Base-by-base conservation (phyloP, 2,797 vertebrate genomes). In the Rhyacichthys aspro region DNA sequence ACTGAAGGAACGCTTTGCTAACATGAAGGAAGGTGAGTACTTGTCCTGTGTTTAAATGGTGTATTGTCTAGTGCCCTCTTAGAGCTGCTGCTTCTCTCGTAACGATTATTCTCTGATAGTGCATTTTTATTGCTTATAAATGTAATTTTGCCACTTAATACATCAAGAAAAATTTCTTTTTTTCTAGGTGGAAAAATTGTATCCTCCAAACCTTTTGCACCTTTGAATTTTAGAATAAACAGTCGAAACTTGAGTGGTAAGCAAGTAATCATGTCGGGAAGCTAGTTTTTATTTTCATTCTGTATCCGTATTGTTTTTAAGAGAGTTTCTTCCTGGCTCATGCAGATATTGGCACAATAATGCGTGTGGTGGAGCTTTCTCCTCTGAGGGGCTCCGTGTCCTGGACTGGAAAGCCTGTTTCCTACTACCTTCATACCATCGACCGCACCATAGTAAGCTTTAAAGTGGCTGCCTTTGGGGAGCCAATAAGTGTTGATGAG, bases 171-270 rank as follows among this genome's bases (percentile, higher is more conserved):
- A n/a, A n/a, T n/a, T 48, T 71, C 3, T 28, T 39, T 32, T 2
- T 55, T 83, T 77, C 19, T 70, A 99, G 97, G 97, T 88, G 97
- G 97, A 66, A 98, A 98, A 92, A 99, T 99, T 61, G 96, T 99
- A 70, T 99, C 97, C 81, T 99, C 98, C 63, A 99, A 99, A 94
- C 98, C 97, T 78, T 99, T 99, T 93, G 98, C 98, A 90, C 97
- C 98, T 90, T 94, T 98, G 49, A 98, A 98, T 89, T 99, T 99
- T 86, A 94, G 98, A 93, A 99, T 99, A 87, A 99, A 99, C 91
- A 98, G 97, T 91, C 92, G 98, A 90, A 99, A 99, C 93, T 94
- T 99, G 93, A 99, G 98, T 62, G 98, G 98, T 99, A 93, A 92
- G 95, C 85, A 18, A 1, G 15, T 11, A 5, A 34, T 9, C 12